Evolutionary conservation across 1,140 invertebrate species (phyloP), one percentile per base, ranked within the genome.

Genomic region (Cotesia glomerata): DNA sequence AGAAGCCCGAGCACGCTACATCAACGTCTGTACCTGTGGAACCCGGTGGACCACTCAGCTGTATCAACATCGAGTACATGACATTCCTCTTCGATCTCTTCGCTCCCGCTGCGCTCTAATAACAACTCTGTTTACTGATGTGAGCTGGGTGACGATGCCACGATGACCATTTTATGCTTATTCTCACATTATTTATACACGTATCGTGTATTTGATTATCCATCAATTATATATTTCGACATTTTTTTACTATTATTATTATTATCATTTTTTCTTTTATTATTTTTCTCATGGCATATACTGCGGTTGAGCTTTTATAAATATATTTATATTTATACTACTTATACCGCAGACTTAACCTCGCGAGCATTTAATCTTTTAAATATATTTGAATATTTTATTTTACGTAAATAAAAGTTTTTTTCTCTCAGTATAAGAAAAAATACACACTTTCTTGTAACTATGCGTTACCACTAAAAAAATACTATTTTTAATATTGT

Each of bases 21-120:
- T 45, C 39, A 39, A 14, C 39, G 59, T 70, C 77, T 75, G 78
- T 85, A 86, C 84, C 82, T 84, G 84, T 67, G 69, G 75, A 74
- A 72, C 70, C 64, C 73, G 78, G 77, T 79, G 83, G 81, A 84
- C 82, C 84, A 87, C 85, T 87, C 86, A 87, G 86, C 86, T 87
- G 85, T 87, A 87, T 86, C 84, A 87, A 87, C 85, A 87, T 81
- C 79, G 76, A 79, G 80, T 86, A 87, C 84, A 87, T 79, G 85
- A 86, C 85, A 86, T 87, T 86, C 84, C 85, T 87, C 81, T 87
- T 83, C 80, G 79, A 82, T 81, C 81, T 81, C 76, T 72, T 61
- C 74, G 74, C 54, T 80, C 63, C 63, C 59, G 52, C 69, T 72
- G 45, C 72, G 72, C 72, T 76, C 75, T 72, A 76, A 76, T 76